Evolutionary conservation across 2,888 invertebrate species (phyloP).

Genomic region (Coenonympha glycerion): DNA sequence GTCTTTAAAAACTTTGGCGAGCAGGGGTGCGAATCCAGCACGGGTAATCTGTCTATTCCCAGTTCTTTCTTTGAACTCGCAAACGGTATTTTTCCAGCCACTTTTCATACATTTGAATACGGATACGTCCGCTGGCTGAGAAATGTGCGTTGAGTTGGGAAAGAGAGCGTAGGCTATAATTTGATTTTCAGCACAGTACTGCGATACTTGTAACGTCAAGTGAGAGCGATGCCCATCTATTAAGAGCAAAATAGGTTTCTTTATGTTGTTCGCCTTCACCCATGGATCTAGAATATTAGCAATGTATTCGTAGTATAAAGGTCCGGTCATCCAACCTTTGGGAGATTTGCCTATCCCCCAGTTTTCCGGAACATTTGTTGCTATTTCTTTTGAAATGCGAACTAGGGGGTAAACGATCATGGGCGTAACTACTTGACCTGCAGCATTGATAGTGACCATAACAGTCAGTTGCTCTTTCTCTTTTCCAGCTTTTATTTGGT

Average conservation of each 20-base stretch:
- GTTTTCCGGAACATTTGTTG: constrained; percentile 27
- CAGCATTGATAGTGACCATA: constrained; percentile 34
- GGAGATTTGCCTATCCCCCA: constrained; percentile 36
- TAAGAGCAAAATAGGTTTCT: neutral
- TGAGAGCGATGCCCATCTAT: neutral
- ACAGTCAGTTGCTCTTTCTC: constrained; percentile 33
- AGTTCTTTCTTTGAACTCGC: neutral
- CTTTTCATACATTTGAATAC: constrained; percentile 8
- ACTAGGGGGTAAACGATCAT: constrained; percentile 34
- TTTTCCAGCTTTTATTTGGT: constrained; percentile 28
- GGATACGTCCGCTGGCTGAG: neutral
- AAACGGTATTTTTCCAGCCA: constrained; percentile 6
- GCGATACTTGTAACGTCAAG: neutral
- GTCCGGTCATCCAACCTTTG: constrained; percentile 39
- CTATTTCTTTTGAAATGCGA: constrained; percentile 31
- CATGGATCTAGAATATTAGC: constrained; percentile 25
- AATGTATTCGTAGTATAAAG: constrained; percentile 37
- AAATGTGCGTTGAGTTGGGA: neutral
- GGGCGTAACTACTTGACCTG: constrained; percentile 28
- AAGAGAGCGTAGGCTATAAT: neutral
- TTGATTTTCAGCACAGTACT: neutral
- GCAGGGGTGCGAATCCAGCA: neutral
- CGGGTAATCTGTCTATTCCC: neutral
- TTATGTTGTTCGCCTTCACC: too few species aligned
- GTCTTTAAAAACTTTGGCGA: neutral